Evolutionary conservation across 2,797 vertebrate genomes (phyloP).

Genomic region (Sebastes oblongus): DNA sequence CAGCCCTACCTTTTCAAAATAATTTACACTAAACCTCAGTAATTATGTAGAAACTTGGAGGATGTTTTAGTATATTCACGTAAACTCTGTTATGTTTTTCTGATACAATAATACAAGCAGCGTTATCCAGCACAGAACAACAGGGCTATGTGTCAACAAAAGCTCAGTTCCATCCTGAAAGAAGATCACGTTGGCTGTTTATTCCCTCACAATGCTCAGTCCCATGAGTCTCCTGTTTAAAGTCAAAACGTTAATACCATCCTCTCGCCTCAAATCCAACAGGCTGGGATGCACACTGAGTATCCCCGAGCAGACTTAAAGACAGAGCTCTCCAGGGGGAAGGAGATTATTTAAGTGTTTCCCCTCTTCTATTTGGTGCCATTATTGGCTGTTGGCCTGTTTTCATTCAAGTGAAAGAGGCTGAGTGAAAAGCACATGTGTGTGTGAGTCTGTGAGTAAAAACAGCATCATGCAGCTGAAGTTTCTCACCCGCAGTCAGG

Average conservation of each 20-base stretch:
- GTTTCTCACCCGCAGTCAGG: slow-evolving; percentile 42
- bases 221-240: slow-evolving; percentile 40
- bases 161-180: not conserved
- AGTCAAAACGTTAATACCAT: slow-evolving; percentile 42
- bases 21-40: not conserved
- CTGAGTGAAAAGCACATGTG: slow-evolving; percentile 32
- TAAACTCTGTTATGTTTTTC: not conserved
- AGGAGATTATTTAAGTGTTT: slow-evolving; percentile 71
- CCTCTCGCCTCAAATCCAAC: slow-evolving; percentile 48
- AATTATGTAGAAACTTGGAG: not conserved
- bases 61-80: not conserved
- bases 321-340: slow-evolving; percentile 41
- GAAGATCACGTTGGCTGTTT: slow-evolving; percentile 31
- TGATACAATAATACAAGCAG: not conserved
- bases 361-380: slow-evolving; percentile 44
- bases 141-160: not conserved
- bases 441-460: not conserved
- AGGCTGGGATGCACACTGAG: slow-evolving; percentile 51
- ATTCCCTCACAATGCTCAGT: slow-evolving; percentile 37
- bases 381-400: slow-evolving; percentile 55
- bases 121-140: not conserved
- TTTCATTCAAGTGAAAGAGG: slow-evolving; percentile 47
- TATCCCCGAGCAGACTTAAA: slow-evolving; percentile 36
- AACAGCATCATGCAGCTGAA: slow-evolving; percentile 23
- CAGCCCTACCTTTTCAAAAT: not conserved